Base-by-base conservation (phyloP, 1,140 invertebrate genomes). In the Psilanteris sp. region DNA sequence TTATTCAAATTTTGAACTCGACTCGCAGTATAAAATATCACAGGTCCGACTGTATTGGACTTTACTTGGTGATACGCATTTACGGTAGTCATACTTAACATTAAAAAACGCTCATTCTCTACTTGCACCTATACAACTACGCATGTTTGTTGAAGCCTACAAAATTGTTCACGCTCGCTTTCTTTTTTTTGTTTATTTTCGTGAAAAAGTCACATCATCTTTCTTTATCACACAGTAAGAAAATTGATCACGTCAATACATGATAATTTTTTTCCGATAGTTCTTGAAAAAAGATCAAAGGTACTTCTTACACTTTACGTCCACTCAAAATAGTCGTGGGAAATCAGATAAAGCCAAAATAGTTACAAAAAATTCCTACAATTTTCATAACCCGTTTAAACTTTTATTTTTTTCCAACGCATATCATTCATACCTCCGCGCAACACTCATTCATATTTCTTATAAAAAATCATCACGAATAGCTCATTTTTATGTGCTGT, bases 121-220 rank as follows among this genome's bases (percentile, higher is more conserved):
- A 76, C 72, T 68, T 67, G 64, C 72, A 76, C 72, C 64, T 75
- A 75, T 55, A 76, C 55, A 64, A 52, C 64, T 76, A 76, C 20
- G 39, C 55, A 41, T 57, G 31, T 50, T 59, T 50, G n/a, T 46
- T 62, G 43, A 75, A 68, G 44, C 50, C 46, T 75, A 75, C 39
- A 55, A 54, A 64, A 48, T 70, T 37, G 15, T 57, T 68, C 31
- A 59, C 39, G 13, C 46, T 64, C 57, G 50, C 50, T 48, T 55
- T 57, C 9, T 52, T 18, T 57, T 8, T 52, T 18, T 26, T 9
- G 36, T 10, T 48, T 39, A 16, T 41, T 36, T n/a, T 9, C 48
- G 46, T 41, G 32, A 31, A 52, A 62, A 50, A 54, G 15, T 70
- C 39, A 52, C 32, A 18, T 22, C 1, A 68, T 13, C 16, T 36